phyloP scores from a whole-genome alignment of 2,797 vertebrate genomes.

The Micropoecilia bifurca region DNA sequence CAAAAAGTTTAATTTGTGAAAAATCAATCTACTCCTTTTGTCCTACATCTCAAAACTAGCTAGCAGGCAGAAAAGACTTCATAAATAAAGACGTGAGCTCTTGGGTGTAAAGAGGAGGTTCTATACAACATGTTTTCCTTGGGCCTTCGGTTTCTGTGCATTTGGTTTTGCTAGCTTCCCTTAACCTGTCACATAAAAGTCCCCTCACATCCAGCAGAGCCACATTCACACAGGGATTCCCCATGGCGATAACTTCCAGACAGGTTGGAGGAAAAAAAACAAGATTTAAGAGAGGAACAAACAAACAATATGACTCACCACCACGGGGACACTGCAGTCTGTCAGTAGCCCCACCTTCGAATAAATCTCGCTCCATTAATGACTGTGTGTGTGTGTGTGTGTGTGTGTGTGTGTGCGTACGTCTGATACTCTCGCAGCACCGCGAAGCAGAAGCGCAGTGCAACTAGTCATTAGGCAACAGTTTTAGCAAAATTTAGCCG shows the following conservation, averaged over 20 bases:
- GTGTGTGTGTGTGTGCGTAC: not conserved
- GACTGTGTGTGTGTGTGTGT: constrained; percentile 1
- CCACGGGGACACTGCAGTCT: constrained; percentile 38
- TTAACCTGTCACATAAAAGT: constrained; percentile 9
- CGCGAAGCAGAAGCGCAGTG: not conserved
- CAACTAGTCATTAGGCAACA: constrained; percentile 26
- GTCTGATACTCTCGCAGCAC: constrained; percentile 6
- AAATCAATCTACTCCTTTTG: not conserved
- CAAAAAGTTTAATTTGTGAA: not conserved
- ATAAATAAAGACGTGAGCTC: constrained; percentile 11
- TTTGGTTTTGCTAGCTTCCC: not conserved
- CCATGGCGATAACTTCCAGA: constrained; percentile 45
- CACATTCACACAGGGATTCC: constrained; percentile 25
- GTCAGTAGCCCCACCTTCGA: constrained; percentile 44
- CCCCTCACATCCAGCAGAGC: constrained; percentile 15
- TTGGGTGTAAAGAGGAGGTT: not conserved
- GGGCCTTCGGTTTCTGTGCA: not conserved
- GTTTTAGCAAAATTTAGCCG: constrained; percentile 21
- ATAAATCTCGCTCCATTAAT: constrained; percentile 39
- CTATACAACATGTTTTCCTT: not conserved
- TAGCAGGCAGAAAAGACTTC: not conserved
- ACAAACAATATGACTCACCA: constrained; percentile 59
- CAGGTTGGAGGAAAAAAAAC: constrained; percentile 25
- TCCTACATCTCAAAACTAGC: not conserved
- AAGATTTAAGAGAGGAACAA: constrained; percentile 57